These are phyloP conservation scores for Tethea ocularis DNA, from an alignment of 2,888 invertebrate species.

Conservation along the genomic window DNA sequence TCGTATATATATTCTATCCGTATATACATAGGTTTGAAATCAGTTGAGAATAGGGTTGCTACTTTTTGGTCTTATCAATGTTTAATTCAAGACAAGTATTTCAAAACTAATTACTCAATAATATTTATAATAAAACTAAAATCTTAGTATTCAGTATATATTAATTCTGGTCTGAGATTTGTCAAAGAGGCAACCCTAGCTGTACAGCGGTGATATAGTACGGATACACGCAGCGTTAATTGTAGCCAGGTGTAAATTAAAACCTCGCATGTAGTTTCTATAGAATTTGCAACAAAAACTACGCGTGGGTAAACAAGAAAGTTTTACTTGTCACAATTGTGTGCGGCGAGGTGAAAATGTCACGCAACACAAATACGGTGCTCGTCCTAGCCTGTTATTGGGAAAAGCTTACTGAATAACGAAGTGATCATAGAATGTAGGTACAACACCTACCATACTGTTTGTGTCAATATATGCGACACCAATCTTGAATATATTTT, in stretches of 20 bases:
- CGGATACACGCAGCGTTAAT: not conserved
- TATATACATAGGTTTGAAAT: not conserved
- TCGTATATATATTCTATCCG: not conserved
- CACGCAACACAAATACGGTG: not conserved
- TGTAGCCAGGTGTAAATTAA: not conserved
- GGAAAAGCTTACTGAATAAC: conserved; percentile 1
- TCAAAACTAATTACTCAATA: not conserved
- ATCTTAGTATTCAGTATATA: not conserved
- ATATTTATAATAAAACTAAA: not conserved
- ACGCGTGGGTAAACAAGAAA: not conserved
- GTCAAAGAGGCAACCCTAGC: not conserved
- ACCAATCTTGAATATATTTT: no score
- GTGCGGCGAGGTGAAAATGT: conserved; percentile 1
- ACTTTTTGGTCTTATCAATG: not conserved
- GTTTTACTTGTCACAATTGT: not conserved
- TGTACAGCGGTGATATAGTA: not conserved
- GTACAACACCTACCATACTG: not conserved
- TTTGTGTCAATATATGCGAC: not conserved
- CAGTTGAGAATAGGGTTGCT: not conserved
- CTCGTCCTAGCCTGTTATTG: not conserved
- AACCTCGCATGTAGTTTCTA: not conserved
- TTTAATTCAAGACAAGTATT: not conserved
- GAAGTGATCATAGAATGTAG: not conserved
- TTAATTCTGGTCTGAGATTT: not conserved
- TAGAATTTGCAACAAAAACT: not conserved